phyloP scores from a whole-genome alignment of 2,888 invertebrate genomes.

The Sarcophaga variegata region DNA sequence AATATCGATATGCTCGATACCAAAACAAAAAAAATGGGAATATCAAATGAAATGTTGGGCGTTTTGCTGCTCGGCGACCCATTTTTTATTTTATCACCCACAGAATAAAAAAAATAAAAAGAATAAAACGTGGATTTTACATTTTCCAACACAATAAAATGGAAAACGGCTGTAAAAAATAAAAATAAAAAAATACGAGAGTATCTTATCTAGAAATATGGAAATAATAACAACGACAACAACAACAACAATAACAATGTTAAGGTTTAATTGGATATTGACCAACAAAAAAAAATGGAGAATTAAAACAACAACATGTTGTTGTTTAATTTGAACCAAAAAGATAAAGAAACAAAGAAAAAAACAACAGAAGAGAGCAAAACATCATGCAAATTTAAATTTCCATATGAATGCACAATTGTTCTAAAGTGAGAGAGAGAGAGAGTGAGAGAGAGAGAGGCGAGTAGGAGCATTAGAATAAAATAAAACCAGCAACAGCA shows the following conservation, averaged over 20 bases:
- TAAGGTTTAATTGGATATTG: slow-evolving; percentile 41
- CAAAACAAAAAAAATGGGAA: background rate
- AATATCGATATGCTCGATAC: background rate
- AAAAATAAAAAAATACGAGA: no score
- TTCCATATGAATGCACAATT: slow-evolving; percentile 10
- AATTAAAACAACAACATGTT: slow-evolving; percentile 4
- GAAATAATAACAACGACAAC: background rate
- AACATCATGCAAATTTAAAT: slow-evolving; percentile 19
- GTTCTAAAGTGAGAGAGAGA: no score
- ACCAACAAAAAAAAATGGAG: slow-evolving; percentile 16
- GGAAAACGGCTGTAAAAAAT: no score
- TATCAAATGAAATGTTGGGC: background rate
- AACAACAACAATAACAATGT: background rate
- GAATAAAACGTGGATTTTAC: background rate
- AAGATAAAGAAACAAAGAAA: background rate
- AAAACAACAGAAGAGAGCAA: background rate
- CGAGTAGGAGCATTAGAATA: no score
- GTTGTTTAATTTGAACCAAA: slow-evolving; percentile 9
- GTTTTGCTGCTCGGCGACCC: background rate
- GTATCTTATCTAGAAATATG: slow-evolving; percentile 11
- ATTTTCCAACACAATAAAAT: no score
- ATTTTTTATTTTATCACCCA: no score
- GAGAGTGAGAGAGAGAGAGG: no score
- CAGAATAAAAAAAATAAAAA: background rate
- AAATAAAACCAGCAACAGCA: background rate